Base-by-base conservation (phyloP, 37 sponge, comb jelly and placozoan genomes). In the Eunapius fragilis region DNA sequence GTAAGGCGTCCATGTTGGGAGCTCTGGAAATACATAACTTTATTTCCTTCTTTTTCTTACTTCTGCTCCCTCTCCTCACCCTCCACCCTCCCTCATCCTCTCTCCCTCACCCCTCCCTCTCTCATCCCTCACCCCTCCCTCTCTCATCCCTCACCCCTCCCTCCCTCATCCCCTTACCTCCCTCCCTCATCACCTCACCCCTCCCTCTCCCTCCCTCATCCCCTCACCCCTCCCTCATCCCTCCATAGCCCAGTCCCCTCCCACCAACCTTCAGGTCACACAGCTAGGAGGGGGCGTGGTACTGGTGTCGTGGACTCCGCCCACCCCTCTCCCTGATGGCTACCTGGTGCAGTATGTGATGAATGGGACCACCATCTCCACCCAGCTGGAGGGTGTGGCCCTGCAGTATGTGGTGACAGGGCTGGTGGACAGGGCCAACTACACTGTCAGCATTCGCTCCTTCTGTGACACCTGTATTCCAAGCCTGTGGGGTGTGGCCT, bases 221-320 rank as follows among this genome's bases (percentile, higher is more conserved):
- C 11, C 26, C 11, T 10, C 26, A 13, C 74, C 31, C 74, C 13
- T 24, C 3, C 31, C 67, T 6, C 11, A 12, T 58, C n/a, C 30
- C 7, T 25, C 37, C 48, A 68, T 10, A 26, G 68, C 80, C 33
- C 27, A 58, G 48, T 37, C 67, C 26, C 67, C 80, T 72, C 84
- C 84, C 22, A 35, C 19, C 32, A 72, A 72, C 32, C 48, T 89
- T 6, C 19, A 11, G 17, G 71, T 69, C 31, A 31, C 22, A 7
- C 48, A 80, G 4, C 11, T 84, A 11, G 90, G 90, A 7, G 30
- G 75, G 35, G 70, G 73, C 38, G 37, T 13, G 22, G 85, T 84
- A 2, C 33, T 28, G 19, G 81, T 89, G 24, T 69, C 41, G 23
- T 89, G 90, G 90, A 72, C 67, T 9, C 81, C 81, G 6, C 81